Percentiles rank a stretch among this genome's conserved stretches.
Evolutionary conservation across 1,140 invertebrate species (phyloP).

Genomic region (Harpegnathos saltator): DNA sequence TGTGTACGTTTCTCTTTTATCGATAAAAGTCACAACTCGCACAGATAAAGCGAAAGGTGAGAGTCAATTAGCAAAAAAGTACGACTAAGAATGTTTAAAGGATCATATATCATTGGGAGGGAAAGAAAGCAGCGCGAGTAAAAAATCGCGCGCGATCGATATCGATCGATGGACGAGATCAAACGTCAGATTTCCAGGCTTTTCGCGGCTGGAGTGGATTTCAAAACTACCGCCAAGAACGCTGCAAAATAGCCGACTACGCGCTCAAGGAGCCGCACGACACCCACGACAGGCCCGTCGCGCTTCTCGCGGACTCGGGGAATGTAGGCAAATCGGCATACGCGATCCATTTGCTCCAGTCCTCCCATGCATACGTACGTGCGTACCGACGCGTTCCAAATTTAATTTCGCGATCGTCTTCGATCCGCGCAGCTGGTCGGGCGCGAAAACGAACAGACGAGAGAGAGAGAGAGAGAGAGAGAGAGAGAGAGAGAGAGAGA

Average conservation of each 20-base stretch:
- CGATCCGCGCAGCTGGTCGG: conserved; percentile 51
- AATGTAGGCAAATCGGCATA: conserved; percentile 27
- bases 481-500: too few relatives aligned
- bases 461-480: too few relatives aligned
- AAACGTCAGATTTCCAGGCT: not conserved
- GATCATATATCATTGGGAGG: too few relatives aligned
- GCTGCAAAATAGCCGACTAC: too few relatives aligned
- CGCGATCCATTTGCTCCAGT: conserved; percentile 31
- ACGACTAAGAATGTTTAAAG: too few relatives aligned
- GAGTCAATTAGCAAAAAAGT: too few relatives aligned
- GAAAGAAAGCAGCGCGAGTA: too few relatives aligned
- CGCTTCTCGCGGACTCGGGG: conserved; percentile 33
- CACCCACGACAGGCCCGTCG: conserved; percentile 6
- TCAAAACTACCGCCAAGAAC: conserved; percentile 50
- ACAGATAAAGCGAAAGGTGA: too few relatives aligned
- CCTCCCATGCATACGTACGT: not conserved
- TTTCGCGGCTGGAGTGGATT: not conserved
- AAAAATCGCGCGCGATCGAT: too few relatives aligned
- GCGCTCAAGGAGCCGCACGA: not conserved
- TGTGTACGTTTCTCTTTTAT: too few relatives aligned
- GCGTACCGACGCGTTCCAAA: conserved; percentile 59
- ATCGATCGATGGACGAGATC: not conserved
- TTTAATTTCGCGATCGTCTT: conserved; percentile 63
- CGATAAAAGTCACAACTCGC: too few relatives aligned
- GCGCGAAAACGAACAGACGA: too few relatives aligned